Percentiles rank a stretch among this genome's conserved stretches.
Evolutionary conservation across 2,888 invertebrate genomes (phyloP).

Genomic region (Leptinotarsa haldemani): DNA sequence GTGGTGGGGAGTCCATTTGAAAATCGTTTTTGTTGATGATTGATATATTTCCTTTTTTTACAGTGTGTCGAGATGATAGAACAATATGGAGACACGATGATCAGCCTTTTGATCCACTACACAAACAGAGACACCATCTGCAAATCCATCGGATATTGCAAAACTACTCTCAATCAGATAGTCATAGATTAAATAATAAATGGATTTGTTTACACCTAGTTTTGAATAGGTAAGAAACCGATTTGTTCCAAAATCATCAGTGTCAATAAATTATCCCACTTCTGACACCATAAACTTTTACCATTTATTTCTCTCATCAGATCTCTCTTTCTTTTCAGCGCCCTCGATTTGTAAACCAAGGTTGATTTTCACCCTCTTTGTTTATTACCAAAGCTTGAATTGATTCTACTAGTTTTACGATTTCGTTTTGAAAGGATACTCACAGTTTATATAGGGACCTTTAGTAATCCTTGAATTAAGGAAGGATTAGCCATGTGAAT

Average conservation of each 20-base stretch:
- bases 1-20: background rate
- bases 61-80: conserved; percentile 79
- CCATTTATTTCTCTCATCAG: conserved; percentile 3
- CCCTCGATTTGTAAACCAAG: conserved; percentile 18
- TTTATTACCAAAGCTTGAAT: conserved; percentile 16
- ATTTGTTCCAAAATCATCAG: background rate
- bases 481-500: conserved; percentile 38
- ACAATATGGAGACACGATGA: conserved; percentile 78
- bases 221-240: conserved; percentile 8
- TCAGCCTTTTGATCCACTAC: conserved; percentile 72
- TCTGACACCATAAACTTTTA: background rate
- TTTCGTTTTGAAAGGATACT: conserved; percentile 23
- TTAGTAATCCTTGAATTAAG: background rate
- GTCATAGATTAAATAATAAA: conserved; percentile 39
- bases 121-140: conserved; percentile 52
- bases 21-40: background rate
- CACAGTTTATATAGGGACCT: conserved; percentile 35
- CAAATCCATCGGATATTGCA: conserved; percentile 45
- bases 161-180: conserved; percentile 34
- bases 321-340: conserved; percentile 12
- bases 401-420: conserved; percentile 5
- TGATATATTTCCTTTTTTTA: conserved; percentile 43
- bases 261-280: background rate
- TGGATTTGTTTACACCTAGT: conserved; percentile 23
- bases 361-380: conserved; percentile 17